phyloP scores from a whole-genome alignment of 1,140 invertebrate species.

The Atta texana region DNA sequence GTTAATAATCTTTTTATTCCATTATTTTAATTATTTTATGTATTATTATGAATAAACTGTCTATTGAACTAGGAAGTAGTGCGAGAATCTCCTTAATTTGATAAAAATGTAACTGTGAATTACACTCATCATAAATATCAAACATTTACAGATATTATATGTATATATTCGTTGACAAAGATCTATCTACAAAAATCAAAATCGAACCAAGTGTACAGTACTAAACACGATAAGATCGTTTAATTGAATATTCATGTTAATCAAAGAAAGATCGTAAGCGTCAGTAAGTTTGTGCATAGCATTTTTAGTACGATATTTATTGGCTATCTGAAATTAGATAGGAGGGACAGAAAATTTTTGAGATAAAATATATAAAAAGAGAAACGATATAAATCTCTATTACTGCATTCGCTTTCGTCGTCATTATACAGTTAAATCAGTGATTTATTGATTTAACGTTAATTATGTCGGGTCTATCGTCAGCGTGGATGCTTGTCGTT shows the following conservation, averaged over 20 bases:
- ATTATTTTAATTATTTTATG: no score
- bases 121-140: no score
- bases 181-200: no score
- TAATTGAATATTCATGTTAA: no score
- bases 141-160: no score
- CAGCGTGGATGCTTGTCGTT: constrained; percentile 8
- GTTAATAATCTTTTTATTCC: no score
- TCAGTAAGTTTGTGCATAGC: neutral
- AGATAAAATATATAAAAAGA: neutral
- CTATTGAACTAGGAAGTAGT: no score
- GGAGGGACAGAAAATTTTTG: neutral
- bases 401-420: neutral
- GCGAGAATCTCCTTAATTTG: neutral
- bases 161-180: no score
- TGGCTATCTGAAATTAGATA: neutral
- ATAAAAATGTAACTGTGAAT: neutral
- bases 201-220: no score
- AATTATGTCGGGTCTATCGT: constrained; percentile 20
- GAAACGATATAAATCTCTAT: neutral
- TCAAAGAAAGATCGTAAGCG: neutral
- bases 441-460: neutral
- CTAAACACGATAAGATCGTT: no score
- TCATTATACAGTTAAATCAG: neutral
- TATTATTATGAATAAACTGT: no score
- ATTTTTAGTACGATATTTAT: neutral